Conservation (phyloP, 1,140 invertebrate species). For the Ganaspis sp. region DNA sequence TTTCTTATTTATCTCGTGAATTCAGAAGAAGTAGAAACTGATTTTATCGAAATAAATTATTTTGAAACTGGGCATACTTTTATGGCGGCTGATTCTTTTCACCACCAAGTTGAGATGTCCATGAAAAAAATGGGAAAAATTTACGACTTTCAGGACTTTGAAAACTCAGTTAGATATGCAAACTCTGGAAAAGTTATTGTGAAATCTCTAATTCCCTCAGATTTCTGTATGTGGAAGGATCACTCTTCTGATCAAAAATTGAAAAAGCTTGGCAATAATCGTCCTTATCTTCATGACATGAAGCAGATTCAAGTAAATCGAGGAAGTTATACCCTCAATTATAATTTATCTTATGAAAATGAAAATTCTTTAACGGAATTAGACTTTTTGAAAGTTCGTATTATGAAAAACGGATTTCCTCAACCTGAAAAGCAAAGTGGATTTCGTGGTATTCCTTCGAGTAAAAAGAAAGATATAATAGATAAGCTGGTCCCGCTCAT, state of each 20-base stretch:
- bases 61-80: constrained; percentile 6
- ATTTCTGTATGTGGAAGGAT: too few relatives aligned
- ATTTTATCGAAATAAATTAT: neutral
- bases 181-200: too few relatives aligned
- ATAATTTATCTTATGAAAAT: neutral
- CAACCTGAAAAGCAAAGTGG: neutral
- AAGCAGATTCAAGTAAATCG: neutral
- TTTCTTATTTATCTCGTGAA: neutral
- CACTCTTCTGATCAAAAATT: too few relatives aligned
- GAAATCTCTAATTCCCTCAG: too few relatives aligned
- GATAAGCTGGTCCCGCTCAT: neutral
- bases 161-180: too few relatives aligned
- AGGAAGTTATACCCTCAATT: neutral
- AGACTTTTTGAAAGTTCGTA: neutral
- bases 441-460: neutral
- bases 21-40: neutral
- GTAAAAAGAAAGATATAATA: neutral
- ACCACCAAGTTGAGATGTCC: neutral
- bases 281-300: too few relatives aligned
- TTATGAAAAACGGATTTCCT: neutral
- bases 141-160: too few relatives aligned
- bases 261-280: too few relatives aligned
- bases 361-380: neutral
- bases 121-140: neutral
- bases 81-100: neutral